Evolutionary conservation across 1,140 invertebrate genomes (phyloP).

Genomic region (Armadillidium nasatum): DNA sequence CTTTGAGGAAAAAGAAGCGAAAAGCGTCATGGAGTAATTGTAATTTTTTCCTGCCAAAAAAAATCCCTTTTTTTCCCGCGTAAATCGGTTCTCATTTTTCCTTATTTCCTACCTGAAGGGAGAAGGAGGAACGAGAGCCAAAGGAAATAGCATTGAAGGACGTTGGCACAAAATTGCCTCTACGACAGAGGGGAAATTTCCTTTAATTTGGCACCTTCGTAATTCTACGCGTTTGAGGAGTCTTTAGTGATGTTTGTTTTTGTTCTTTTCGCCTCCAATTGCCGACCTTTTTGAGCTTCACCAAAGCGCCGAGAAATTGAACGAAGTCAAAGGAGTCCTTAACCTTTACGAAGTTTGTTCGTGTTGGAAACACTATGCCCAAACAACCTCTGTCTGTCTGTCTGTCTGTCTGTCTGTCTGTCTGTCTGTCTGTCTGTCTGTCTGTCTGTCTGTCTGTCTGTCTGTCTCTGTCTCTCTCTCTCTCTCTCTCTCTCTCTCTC

Average conservation of each 20-base stretch:
- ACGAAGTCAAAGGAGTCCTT: no score
- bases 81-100: slow-evolving; percentile 6
- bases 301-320: no score
- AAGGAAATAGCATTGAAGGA: slow-evolving; percentile 6
- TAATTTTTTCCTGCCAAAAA: slow-evolving; percentile 10
- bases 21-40: slow-evolving; percentile 1
- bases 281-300: no score
- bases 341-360: no score
- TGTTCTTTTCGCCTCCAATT: no score
- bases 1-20: neutral
- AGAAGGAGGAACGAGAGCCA: neutral
- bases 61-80: neutral
- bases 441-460: neutral
- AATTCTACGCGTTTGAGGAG: neutral
- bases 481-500: neutral
- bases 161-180: slow-evolving; percentile 1
- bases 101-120: slow-evolving; percentile 11
- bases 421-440: neutral
- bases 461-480: neutral
- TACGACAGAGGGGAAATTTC: slow-evolving; percentile 11
- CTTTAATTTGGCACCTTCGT: slow-evolving; percentile 7
- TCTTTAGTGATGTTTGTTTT: neutral
- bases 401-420: neutral
- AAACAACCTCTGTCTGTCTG: neutral
- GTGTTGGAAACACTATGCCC: no score